Percentiles rank a stretch among this genome's conserved stretches.
Evolutionary conservation across 2,113 vertebrate species (phyloP).

Genomic region (Myrmecophaga tridactyla): DNA sequence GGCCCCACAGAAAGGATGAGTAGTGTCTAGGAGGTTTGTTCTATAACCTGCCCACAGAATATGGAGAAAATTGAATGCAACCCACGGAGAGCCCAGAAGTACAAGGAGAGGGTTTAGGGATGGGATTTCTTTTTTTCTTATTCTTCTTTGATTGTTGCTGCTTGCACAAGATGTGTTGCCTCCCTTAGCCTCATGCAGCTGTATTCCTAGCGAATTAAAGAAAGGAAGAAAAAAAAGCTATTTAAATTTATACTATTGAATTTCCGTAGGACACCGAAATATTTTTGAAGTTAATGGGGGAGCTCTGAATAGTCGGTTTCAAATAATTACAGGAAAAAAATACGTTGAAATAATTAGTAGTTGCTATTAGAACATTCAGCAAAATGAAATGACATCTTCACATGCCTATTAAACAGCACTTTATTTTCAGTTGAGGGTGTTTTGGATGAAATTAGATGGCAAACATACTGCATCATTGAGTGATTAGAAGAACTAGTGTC

Average conservation of each 20-base stretch:
- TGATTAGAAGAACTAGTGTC: conserved; percentile 54
- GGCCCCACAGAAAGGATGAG: neutral
- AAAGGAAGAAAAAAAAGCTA: conserved; percentile 59
- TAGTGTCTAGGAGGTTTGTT: neutral
- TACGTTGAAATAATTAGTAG: conserved; percentile 84
- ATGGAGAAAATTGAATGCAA: neutral
- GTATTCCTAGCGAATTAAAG: conserved; percentile 72
- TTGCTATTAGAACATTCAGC: conserved; percentile 81
- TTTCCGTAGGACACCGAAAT: conserved; percentile 79
- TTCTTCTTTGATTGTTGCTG: conserved; percentile 13
- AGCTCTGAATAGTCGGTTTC: conserved; percentile 75
- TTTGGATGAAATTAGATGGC: conserved; percentile 80
- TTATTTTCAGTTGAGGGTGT: conserved; percentile 82
- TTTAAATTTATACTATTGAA: conserved; percentile 81
- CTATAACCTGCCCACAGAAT: neutral
- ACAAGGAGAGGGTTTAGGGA: neutral
- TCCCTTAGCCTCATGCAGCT: conserved; percentile 76
- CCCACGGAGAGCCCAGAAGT: neutral
- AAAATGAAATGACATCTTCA: conserved; percentile 79
- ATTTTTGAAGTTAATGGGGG: conserved; percentile 74
- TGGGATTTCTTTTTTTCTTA: neutral
- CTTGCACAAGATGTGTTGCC: conserved; percentile 55
- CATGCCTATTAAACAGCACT: conserved; percentile 82
- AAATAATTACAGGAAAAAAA: conserved; percentile 81
- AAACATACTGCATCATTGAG: conserved; percentile 65